Base-by-base conservation (phyloP, 1,140 invertebrate genomes). In the Capitella teleta region DNA sequence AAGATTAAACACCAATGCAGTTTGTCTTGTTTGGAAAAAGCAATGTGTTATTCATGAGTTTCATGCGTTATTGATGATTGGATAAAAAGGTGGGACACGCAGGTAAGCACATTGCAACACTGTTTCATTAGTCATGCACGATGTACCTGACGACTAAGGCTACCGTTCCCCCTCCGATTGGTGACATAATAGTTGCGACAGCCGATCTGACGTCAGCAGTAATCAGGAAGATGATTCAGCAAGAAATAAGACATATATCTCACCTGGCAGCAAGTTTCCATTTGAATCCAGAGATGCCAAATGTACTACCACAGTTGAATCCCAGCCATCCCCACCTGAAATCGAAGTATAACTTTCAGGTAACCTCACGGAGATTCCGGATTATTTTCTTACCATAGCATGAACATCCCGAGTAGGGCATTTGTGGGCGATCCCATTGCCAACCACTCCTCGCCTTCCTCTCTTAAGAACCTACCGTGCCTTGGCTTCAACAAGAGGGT, bases 291-390 rank as follows among this genome's bases (percentile, higher is more conserved):
- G 61, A 61, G 8, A 72, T 69, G 5, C 70, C 70, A 44, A 65
- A 67, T 3, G 70, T 71, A 43, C 66, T 67, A 19, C 70, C 69
- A 47, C 68, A 69, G 54, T 67, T 71, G 47, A 71, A 73, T n/a
- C 68, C 69, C 4, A 72, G 57, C 69, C 68, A 72, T 1, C 69
- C 68, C 70, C 70, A 73, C 70, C 70, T 67, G 52, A 16, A 45
- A 6, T 18, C 42, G 1, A 50, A 42, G 18, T 21, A 45, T 24
- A 53, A n/a, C n/a, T n/a, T n/a, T n/a, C n/a, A n/a, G n/a, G n/a
- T n/a, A 34, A 34, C 16, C 32, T 12, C 10, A 34, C 16, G 32
- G 16, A 34, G 10, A 34, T 34, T 34, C 32, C 32, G 1, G 32
- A 34, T 16, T 1, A 34, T 34, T 6, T 5, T 12, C 42, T 40